Evolutionary conservation across 2,797 vertebrate species (phyloP).

Genomic region (Trichosurus vulpecula): DNA sequence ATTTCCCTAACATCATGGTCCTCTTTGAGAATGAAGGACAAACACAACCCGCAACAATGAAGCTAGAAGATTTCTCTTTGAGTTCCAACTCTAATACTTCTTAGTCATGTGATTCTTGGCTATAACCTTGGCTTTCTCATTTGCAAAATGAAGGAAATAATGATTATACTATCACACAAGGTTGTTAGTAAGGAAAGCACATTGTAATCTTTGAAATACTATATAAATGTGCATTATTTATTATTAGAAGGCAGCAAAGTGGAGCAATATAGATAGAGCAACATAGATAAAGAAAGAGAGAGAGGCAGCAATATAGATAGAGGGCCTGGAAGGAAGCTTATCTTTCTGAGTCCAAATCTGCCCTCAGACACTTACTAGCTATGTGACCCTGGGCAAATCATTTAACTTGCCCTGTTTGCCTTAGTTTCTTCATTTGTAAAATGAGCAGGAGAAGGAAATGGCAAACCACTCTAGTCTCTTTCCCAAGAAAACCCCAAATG

Average conservation of each 20-base stretch:
- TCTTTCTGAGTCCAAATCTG: neutral
- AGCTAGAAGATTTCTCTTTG: neutral
- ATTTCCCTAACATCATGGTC: too few species aligned
- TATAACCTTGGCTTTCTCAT: neutral
- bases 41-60: too few species aligned
- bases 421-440: neutral
- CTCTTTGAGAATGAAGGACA: too few species aligned
- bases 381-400: neutral
- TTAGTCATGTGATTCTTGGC: neutral
- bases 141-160: neutral
- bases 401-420: neutral
- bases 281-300: neutral
- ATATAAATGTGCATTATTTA: neutral
- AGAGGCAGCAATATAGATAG: neutral
- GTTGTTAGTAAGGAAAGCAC: neutral
- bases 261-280: neutral
- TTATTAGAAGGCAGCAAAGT: neutral
- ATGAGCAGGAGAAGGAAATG: neutral
- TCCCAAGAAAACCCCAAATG: neutral
- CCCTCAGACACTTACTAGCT: neutral
- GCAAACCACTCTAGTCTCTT: neutral
- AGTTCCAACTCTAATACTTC: neutral
- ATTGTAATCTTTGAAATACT: neutral
- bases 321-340: neutral
- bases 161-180: neutral